phyloP scores from a whole-genome alignment of 2,888 invertebrate species.

The Drosophila flavopinicola region DNA sequence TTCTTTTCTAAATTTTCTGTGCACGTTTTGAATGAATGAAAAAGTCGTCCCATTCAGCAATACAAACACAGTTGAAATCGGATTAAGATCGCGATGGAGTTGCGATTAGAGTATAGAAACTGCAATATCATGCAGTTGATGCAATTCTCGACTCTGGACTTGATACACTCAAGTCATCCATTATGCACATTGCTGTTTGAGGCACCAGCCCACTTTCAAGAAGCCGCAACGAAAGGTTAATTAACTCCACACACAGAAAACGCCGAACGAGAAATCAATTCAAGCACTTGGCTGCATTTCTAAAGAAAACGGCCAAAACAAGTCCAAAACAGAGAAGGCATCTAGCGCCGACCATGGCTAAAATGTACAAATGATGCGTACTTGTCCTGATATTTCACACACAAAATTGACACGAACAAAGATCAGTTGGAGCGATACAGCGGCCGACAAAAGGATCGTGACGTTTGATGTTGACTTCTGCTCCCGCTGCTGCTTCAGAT shows the following conservation, averaged over 20 bases:
- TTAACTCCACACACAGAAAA: constrained; percentile 58
- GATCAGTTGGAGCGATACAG: constrained; percentile 14
- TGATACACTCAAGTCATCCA: constrained; percentile 23
- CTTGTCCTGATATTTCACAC: constrained; percentile 68
- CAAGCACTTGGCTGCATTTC: constrained; percentile 66
- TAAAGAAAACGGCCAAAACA: constrained; percentile 67
- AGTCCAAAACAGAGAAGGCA: constrained; percentile 51
- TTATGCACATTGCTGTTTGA: constrained; percentile 12
- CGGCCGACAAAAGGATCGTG: constrained; percentile 66
- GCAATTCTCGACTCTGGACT: constrained; percentile 12
- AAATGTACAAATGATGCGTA: constrained; percentile 82
- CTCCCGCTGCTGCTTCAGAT: constrained; percentile 27
- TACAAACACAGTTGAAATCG: background rate
- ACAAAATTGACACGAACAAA: constrained; percentile 63
- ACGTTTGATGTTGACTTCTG: constrained; percentile 69
- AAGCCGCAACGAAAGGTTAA: constrained; percentile 76
- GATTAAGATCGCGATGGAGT: constrained; percentile 7
- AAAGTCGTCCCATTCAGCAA: background rate
- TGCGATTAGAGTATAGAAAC: background rate
- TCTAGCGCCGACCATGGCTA: constrained; percentile 82
- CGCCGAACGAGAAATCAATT: constrained; percentile 68
- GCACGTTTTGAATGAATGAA: constrained; percentile 9
- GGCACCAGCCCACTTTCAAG: constrained; percentile 65
- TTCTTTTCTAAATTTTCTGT: too few relatives aligned
- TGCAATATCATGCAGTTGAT: constrained; percentile 34